A percentile compares a stretch with the other conserved stretches of the same genome.
phyloP scores from a whole-genome alignment of 2,113 vertebrate species.

The Zosterops lateralis region DNA sequence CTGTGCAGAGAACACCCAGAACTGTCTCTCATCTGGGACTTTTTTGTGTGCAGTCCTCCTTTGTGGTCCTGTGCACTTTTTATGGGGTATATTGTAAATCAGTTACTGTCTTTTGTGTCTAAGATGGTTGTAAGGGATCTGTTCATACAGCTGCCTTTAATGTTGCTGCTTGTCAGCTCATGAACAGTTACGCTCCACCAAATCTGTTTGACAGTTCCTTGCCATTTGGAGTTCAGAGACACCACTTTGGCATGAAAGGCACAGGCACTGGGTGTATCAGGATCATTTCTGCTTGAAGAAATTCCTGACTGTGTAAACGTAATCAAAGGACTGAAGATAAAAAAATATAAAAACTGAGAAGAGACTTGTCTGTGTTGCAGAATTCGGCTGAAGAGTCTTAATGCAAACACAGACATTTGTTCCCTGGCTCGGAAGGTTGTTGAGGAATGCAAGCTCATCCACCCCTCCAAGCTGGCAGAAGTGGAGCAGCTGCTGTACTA shows the following conservation, averaged over 20 bases:
- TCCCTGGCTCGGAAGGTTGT: slow-evolving; percentile 94
- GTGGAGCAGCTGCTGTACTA: slow-evolving; percentile 95
- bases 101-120: background rate
- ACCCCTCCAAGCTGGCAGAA: slow-evolving; percentile 85
- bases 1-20: background rate
- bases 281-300: background rate
- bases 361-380: slow-evolving; percentile 66
- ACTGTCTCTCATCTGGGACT: background rate
- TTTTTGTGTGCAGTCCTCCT: background rate
- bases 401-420: slow-evolving; percentile 87
- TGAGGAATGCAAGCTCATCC: slow-evolving; percentile 95
- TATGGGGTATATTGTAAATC: background rate
- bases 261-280: background rate
- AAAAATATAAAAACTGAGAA: background rate
- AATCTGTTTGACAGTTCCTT: background rate
- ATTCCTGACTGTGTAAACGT: background rate
- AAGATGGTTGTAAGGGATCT: background rate
- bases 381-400: slow-evolving; percentile 95
- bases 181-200: background rate
- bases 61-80: background rate
- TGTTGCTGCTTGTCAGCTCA: background rate
- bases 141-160: background rate
- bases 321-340: background rate
- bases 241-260: background rate
- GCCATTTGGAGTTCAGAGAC: background rate